These are phyloP conservation scores for Formica selysi DNA, from an alignment of 1,140 invertebrate genomes.

Conservation along the genomic window DNA sequence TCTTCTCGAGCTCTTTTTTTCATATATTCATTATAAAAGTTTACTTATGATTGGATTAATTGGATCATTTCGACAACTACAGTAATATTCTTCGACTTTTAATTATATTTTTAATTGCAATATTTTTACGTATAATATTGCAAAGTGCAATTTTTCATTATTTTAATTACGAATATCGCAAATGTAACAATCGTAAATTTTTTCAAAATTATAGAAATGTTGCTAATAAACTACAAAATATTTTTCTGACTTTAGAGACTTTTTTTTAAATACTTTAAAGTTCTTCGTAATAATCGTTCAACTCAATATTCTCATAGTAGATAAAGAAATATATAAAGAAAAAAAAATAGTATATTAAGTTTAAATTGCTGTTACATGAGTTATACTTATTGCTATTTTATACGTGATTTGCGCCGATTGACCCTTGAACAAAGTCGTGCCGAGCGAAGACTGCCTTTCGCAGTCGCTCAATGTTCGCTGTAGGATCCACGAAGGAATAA, in stretches of 20 bases:
- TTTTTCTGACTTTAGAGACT: neutral
- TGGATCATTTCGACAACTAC: no score
- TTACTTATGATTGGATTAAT: neutral
- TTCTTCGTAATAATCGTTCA: neutral
- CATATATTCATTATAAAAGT: neutral
- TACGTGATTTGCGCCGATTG: neutral
- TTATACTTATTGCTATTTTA: neutral
- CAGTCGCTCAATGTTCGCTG: neutral
- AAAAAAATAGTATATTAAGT: neutral
- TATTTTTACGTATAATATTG: neutral
- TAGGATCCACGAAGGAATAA: conserved; percentile 20
- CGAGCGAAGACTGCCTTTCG: neutral
- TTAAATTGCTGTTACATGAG: neutral
- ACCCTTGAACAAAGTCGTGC: neutral
- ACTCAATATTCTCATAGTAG: neutral
- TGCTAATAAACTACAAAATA: neutral
- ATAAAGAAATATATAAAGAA: no score
- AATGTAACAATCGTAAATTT: neutral
- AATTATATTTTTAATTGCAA: neutral
- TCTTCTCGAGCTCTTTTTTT: neutral
- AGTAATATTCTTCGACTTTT: neutral
- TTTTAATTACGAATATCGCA: neutral
- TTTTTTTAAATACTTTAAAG: neutral
- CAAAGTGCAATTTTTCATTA: neutral
- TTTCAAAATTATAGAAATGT: neutral